These are phyloP conservation scores for Galeruca laticollis DNA, from an alignment of 2,888 invertebrate genomes.

Conservation along the genomic window DNA sequence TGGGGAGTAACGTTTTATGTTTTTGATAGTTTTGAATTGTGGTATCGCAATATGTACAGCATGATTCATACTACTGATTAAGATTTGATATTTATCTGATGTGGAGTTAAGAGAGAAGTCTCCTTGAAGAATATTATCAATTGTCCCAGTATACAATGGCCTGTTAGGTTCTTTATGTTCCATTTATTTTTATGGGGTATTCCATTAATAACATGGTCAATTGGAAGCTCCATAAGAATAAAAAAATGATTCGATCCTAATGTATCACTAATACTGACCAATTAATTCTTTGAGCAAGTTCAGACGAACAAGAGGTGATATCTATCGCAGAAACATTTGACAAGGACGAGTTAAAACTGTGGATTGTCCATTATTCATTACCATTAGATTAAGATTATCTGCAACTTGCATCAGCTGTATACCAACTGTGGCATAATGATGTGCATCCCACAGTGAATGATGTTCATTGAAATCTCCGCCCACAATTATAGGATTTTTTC, in stretches of 20 bases:
- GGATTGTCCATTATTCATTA: too few relatives aligned
- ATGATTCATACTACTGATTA: too few relatives aligned
- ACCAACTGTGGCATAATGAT: not conserved
- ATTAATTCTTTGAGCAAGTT: not conserved
- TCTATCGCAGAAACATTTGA: too few relatives aligned
- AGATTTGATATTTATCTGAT: too few relatives aligned
- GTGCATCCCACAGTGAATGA: not conserved
- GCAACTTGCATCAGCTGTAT: not conserved
- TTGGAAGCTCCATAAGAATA: too few relatives aligned
- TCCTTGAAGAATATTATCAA: not conserved
- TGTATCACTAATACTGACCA: not conserved
- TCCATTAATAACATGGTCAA: too few relatives aligned
- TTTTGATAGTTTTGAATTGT: too few relatives aligned
- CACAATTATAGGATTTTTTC: not conserved
- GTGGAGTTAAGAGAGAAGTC: not conserved
- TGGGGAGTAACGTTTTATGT: not conserved
- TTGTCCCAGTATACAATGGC: not conserved
- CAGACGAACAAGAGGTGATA: too few relatives aligned
- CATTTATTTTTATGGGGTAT: not conserved
- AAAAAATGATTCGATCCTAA: not conserved
- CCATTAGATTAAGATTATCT: not conserved
- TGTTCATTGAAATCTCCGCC: too few relatives aligned
- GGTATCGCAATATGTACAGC: too few relatives aligned
- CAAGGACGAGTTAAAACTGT: too few relatives aligned
- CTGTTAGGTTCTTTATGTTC: not conserved